phyloP scores from a whole-genome alignment of 2,113 vertebrate species.

The Calcarius ornatus region DNA sequence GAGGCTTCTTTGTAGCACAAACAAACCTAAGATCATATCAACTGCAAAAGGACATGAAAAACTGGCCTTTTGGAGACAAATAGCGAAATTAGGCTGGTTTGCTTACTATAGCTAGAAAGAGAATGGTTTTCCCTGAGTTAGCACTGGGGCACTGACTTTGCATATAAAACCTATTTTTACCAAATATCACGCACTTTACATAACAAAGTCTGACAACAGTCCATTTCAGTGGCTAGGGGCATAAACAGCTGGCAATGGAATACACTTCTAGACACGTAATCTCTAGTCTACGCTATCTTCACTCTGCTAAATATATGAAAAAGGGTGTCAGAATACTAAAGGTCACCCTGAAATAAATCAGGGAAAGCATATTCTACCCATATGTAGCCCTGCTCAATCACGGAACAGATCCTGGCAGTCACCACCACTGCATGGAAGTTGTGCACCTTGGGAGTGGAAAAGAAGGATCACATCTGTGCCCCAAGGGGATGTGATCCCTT shows the following conservation, averaged over 20 bases:
- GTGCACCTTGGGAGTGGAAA: neutral
- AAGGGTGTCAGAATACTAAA: neutral
- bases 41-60: neutral
- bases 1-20: neutral
- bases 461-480: neutral
- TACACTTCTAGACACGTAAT: neutral
- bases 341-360: neutral
- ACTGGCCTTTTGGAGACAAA: neutral
- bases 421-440: neutral
- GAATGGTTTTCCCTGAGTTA: neutral
- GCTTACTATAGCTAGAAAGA: neutral
- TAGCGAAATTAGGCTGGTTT: neutral
- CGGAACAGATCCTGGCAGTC: neutral
- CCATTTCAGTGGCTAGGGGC: neutral
- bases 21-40: neutral
- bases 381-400: neutral
- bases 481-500: neutral
- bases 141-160: neutral
- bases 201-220: slow-evolving; percentile 27
- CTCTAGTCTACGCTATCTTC: neutral
- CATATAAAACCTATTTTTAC: slow-evolving; percentile 24
- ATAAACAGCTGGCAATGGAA: slow-evolving; percentile 13
- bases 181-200: neutral
- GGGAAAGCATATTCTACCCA: neutral
- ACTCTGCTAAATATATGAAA: neutral